Conservation (phyloP, 2,797 vertebrate species). For the Halcyon leucocephala region DNA sequence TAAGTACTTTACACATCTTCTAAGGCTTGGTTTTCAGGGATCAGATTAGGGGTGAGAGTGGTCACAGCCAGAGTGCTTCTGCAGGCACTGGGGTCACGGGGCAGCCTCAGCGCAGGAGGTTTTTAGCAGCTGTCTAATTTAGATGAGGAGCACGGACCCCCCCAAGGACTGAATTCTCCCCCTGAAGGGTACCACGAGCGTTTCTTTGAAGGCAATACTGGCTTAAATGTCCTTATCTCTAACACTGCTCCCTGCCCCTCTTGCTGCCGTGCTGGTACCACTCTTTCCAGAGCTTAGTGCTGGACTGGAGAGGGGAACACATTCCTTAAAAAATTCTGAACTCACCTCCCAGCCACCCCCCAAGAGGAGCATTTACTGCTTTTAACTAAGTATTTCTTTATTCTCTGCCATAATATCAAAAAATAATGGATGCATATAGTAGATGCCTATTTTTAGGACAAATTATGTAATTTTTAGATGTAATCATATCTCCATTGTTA, state of each 20-base stretch:
- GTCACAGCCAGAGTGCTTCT: background rate
- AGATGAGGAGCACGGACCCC: background rate
- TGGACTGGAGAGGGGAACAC: background rate
- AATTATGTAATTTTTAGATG: background rate
- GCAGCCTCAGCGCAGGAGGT: background rate
- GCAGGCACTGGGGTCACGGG: background rate
- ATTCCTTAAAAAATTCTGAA: background rate
- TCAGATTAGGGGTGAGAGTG: background rate
- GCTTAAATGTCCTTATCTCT: background rate
- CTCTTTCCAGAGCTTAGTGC: background rate
- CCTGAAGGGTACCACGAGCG: background rate
- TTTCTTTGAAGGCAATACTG: background rate
- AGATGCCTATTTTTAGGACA: background rate
- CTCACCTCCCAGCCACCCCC: too few relatives aligned
- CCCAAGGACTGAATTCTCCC: background rate
- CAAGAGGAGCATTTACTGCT: background rate
- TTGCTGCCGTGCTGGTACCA: background rate
- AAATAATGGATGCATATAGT: background rate
- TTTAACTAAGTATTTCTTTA: background rate
- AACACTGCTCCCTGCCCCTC: background rate
- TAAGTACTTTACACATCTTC: conserved; percentile 21
- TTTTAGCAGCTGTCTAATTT: background rate
- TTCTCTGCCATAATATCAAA: background rate
- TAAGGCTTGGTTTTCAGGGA: conserved; percentile 9
- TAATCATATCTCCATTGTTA: background rate